phyloP scores from a whole-genome alignment of 1,140 invertebrate genomes.

The Zaprionus ghesquierei region DNA sequence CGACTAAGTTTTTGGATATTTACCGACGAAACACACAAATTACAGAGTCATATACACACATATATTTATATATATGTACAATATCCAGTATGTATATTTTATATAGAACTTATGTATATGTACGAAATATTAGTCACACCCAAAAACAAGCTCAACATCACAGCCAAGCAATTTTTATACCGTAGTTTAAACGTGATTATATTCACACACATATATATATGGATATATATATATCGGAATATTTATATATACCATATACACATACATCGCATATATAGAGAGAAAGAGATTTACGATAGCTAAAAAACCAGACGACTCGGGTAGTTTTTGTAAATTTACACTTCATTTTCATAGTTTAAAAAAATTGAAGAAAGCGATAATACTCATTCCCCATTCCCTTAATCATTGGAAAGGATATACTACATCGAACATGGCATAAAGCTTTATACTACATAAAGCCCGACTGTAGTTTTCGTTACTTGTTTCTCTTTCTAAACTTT shows the following conservation, averaged over 20 bases:
- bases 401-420: too few species aligned
- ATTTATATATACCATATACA: conserved; percentile 8
- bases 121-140: conserved; percentile 8
- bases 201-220: conserved; percentile 15
- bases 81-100: conserved; percentile 28
- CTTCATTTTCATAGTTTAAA: not conserved
- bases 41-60: not conserved
- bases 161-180: conserved; percentile 49
- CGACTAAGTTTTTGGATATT: not conserved
- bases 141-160: conserved; percentile 22
- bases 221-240: conserved; percentile 5
- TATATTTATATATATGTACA: not conserved
- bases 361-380: not conserved
- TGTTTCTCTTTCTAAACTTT: not conserved
- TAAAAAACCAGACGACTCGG: conserved; percentile 11
- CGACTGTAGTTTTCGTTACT: not conserved
- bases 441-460: too few species aligned
- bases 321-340: conserved; percentile 32
- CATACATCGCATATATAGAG: not conserved
- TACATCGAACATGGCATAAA: too few species aligned
- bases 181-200: conserved; percentile 20
- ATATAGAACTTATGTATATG: conserved; percentile 32
- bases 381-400: not conserved
- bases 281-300: not conserved
- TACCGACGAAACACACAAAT: not conserved